Evolutionary conservation across 2,797 vertebrate genomes (phyloP).

Genomic region (Xenops minutus): DNA sequence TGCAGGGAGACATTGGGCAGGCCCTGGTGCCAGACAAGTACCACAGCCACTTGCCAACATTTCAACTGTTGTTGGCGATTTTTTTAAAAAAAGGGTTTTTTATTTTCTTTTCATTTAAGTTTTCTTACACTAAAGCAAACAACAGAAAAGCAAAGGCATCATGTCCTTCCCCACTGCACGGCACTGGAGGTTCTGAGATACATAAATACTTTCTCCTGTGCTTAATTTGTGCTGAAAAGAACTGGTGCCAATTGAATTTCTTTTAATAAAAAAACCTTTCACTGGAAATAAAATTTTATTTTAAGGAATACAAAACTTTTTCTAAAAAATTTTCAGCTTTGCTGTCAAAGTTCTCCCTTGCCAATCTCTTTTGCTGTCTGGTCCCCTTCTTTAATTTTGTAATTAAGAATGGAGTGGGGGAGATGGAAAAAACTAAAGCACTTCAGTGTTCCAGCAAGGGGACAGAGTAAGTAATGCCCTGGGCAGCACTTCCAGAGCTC

Average conservation of each 20-base stretch:
- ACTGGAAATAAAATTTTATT: background rate
- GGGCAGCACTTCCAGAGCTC: background rate
- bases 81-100: background rate
- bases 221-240: background rate
- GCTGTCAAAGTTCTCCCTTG: background rate
- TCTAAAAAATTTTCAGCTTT: background rate
- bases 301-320: background rate
- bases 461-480: background rate
- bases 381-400: background rate
- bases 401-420: background rate
- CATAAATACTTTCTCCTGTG: background rate
- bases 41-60: background rate
- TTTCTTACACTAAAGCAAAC: background rate
- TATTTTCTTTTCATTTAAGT: background rate
- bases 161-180: rapidly evolving
- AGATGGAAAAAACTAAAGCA: background rate
- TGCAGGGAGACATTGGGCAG: background rate
- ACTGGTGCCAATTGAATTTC: background rate
- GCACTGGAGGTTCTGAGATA: background rate
- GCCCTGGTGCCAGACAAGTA: background rate
- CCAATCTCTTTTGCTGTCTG: background rate
- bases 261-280: background rate
- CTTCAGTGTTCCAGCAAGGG: background rate
- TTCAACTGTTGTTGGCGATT: background rate
- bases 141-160: background rate